Evolutionary conservation across 2,888 invertebrate genomes (phyloP), one percentile per base, ranked within the genome.

Genomic region (Lagria hirta): DNA sequence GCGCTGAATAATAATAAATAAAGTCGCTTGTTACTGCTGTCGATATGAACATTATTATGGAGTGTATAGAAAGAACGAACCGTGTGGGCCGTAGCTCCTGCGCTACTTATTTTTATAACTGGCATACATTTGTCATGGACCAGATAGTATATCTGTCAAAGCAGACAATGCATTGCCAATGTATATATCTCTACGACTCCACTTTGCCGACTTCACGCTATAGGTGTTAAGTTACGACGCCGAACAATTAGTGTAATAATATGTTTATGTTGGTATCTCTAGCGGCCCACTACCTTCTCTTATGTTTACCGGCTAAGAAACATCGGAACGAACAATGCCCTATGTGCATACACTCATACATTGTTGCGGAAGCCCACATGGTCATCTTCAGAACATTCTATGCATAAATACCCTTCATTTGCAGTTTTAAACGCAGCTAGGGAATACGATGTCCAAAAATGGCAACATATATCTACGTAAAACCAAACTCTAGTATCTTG

Each of bases 171-270:
- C 62, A 46, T 50, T 55, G 58, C 54, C 55, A 54, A 61, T 61
- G 58, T 59, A 60, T 62, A 62, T 58, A 60, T 59, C 58, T 55
- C 51, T 48, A 51, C 47, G 61, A 60, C 58, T 55, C 51, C 49
- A 51, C 47, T 49, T 46, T 55, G 58, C 64, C 61, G 64, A 61
- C 64, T 64, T 58, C 55, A 48, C 65, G 57, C 65, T 58, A 62
- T 60, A 65, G 65, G 69, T 68, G 68, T 66, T 68, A 68, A 68
- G 61, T 69, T 68, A 68, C 65, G 65, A 63, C 58, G 55, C 52
- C 50, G 61, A 61, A 65, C 66, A 69, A 68, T 68, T 69, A 68
- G 65, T 58, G 62, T 65, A 63, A 67, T 67, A 66, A 64, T 65
- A 64, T 66, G 62, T 64, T 60, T 58, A 61, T 61, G 64, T 56